A percentile compares a stretch with the other conserved stretches of the same genome.
phyloP scores from a whole-genome alignment of 1,140 invertebrate species.

The Dufourea novaeangliae region DNA sequence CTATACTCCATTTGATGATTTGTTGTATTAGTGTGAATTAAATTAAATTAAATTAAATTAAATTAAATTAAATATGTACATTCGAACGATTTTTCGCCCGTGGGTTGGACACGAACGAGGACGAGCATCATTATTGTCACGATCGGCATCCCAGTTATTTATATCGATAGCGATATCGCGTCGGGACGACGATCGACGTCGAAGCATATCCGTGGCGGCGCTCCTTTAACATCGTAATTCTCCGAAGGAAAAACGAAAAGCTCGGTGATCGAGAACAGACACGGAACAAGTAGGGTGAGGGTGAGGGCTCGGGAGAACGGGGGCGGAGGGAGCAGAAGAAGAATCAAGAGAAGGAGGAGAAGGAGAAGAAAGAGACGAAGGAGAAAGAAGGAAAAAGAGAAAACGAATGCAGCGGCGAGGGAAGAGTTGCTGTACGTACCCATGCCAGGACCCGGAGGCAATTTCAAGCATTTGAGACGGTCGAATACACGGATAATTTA shows the following conservation, averaged over 20 bases:
- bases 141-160: constrained; percentile 24
- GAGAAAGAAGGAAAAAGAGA: background rate
- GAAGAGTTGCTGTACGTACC: constrained; percentile 53
- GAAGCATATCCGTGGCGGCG: background rate
- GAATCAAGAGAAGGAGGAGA: background rate
- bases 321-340: background rate
- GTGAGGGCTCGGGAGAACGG: background rate
- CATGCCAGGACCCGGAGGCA: constrained; percentile 74
- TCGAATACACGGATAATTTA: constrained; percentile 82
- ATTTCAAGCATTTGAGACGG: constrained; percentile 80
- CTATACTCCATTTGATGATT: no score
- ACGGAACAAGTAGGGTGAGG: constrained; percentile 36
- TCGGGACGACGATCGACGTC: constrained; percentile 11
- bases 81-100: no score
- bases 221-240: constrained; percentile 58
- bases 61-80: no score
- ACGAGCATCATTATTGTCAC: constrained; percentile 10
- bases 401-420: constrained; percentile 42
- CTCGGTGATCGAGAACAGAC: constrained; percentile 19
- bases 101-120: background rate
- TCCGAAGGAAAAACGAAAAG: constrained; percentile 13
- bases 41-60: no score
- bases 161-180: constrained; percentile 8
- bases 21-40: no score
- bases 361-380: background rate